Evolutionary conservation across 2,113 vertebrate species (phyloP).

Genomic region (Zosterops japonicus): DNA sequence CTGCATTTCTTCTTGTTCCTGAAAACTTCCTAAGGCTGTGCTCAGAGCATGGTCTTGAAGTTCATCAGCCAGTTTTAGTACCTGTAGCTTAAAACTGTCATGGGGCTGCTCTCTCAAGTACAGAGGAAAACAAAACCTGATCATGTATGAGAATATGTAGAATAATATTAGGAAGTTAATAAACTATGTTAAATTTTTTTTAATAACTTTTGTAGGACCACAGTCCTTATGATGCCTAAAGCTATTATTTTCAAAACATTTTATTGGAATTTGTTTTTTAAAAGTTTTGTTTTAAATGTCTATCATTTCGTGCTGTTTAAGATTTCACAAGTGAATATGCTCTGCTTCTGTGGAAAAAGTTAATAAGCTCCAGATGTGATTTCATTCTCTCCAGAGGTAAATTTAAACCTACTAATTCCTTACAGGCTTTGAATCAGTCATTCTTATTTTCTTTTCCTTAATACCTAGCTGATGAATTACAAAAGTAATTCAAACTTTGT

Average conservation of each 20-base stretch:
- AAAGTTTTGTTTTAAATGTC: neutral
- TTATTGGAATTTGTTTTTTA: neutral
- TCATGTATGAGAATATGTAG: neutral
- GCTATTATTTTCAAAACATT: neutral
- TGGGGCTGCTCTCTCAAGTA: neutral
- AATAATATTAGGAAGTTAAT: neutral
- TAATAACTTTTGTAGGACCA: neutral
- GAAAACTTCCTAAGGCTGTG: neutral
- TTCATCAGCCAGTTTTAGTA: neutral
- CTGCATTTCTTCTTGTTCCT: neutral
- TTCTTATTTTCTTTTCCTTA: neutral
- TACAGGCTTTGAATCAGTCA: neutral
- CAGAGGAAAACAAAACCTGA: neutral
- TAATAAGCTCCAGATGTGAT: constrained; percentile 48
- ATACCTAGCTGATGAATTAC: neutral
- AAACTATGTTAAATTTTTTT: neutral
- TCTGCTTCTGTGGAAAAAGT: constrained; percentile 28
- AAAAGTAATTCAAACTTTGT: neutral
- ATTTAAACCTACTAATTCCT: constrained; percentile 20
- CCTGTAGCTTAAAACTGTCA: neutral
- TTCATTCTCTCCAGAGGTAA: neutral
- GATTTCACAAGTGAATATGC: constrained; percentile 43
- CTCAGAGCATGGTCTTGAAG: neutral
- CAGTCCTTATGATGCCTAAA: neutral
- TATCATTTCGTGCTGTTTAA: constrained; percentile 20